A percentile compares a stretch with the other conserved stretches of the same genome.
phyloP scores from a whole-genome alignment of 2,113 vertebrate species.

The Galbula dea region DNA sequence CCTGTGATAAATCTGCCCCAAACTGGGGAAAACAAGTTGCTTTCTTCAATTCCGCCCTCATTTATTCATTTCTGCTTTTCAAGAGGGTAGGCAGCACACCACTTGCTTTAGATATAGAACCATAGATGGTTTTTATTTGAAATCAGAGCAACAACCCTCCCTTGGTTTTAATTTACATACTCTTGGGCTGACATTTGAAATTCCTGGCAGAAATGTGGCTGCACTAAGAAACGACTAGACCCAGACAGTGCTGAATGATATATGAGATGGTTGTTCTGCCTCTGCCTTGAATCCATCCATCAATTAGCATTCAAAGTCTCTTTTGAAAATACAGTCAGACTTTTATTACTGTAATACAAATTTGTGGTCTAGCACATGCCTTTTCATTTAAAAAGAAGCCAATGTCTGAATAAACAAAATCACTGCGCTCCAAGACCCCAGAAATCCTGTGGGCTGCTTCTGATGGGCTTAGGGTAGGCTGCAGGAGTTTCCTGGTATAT shows the following conservation, averaged over 20 bases:
- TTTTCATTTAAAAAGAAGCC: conserved; percentile 56
- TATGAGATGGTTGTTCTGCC: conserved; percentile 67
- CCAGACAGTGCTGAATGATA: conserved; percentile 71
- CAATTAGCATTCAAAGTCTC: conserved; percentile 67
- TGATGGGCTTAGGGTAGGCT: neutral
- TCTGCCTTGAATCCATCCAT: conserved; percentile 65
- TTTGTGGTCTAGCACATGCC: conserved; percentile 47
- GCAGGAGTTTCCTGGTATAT: neutral
- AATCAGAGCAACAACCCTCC: conserved; percentile 8
- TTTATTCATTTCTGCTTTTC: neutral
- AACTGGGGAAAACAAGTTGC: neutral
- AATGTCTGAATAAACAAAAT: conserved; percentile 57
- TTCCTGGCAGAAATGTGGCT: conserved; percentile 59
- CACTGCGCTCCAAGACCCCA: conserved; percentile 13
- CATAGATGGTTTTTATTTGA: conserved; percentile 33
- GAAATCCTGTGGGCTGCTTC: neutral
- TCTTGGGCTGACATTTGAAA: conserved; percentile 49
- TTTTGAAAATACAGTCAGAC: conserved; percentile 61
- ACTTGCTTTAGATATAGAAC: neutral
- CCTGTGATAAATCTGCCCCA: neutral
- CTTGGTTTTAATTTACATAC: conserved; percentile 32
- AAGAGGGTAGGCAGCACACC: neutral
- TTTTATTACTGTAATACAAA: conserved; percentile 59
- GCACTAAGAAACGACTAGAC: conserved; percentile 54
- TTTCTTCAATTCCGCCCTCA: neutral